These are phyloP conservation scores for Diploptera punctata DNA, from an alignment of 2,888 invertebrate genomes.

Conservation along the genomic window DNA sequence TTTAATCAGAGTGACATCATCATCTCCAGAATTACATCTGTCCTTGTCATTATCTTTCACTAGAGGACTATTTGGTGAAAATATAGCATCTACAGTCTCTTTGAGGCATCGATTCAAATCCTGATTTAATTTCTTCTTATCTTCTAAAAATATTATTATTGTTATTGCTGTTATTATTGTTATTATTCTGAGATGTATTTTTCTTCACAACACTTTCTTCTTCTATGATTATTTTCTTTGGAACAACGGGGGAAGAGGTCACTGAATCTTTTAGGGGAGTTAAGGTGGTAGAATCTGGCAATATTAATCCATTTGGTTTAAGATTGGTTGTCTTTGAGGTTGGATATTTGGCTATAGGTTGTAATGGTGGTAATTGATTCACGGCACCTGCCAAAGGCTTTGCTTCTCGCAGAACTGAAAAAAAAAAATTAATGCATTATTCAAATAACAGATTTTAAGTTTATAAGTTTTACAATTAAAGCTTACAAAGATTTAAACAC, in stretches of 20 bases:
- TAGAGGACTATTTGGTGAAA: constrained; percentile 47
- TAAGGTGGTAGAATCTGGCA: constrained; percentile 34
- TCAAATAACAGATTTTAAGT: no score
- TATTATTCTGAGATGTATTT: neutral
- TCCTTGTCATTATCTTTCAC: constrained; percentile 52
- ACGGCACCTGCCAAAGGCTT: constrained; percentile 43
- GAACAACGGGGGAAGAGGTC: neutral
- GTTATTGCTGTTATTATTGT: neutral
- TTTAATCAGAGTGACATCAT: constrained; percentile 55
- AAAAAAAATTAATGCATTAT: neutral
- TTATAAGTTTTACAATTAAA: constrained; percentile 2
- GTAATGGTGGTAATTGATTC: constrained; percentile 50
- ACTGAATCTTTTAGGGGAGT: constrained; percentile 25
- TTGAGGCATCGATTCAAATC: constrained; percentile 42
- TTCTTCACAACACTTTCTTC: constrained; percentile 1
- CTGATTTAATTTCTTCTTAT: constrained; percentile 29
- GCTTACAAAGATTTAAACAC: no score
- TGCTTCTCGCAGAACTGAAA: constrained; percentile 53
- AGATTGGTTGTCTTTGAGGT: constrained; percentile 48
- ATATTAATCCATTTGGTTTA: constrained; percentile 34
- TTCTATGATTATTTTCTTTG: neutral
- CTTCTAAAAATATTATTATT: constrained; percentile 17
- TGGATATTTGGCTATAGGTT: constrained; percentile 52
- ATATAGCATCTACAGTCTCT: constrained; percentile 43
- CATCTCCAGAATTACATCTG: constrained; percentile 50